Base-by-base conservation (phyloP, 1,140 invertebrate genomes). In the Lamellibrachia luymesi region DNA sequence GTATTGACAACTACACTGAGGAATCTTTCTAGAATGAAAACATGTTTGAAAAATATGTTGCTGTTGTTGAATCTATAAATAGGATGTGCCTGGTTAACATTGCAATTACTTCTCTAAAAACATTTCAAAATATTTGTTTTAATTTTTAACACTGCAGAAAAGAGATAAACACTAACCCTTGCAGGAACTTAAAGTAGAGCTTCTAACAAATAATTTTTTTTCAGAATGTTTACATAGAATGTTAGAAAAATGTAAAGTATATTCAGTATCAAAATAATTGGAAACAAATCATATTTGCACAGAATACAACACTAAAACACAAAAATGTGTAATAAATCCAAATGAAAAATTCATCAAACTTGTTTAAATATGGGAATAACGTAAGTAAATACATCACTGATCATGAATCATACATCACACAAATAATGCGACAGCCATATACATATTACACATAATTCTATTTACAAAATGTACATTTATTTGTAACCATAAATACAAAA, bases 381-480 rank as follows among this genome's bases (percentile, higher is more conserved):
- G 25, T 80, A 80, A 80, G 64, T 80, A 80, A 80, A 80, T 80
- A 80, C 64, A 80, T 6, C 64, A 80, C 64, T 80, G 64, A 80
- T 80, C 7, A 22, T 80, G 64, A 80, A 17, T 22, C 64, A 80
- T 80, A 80, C 64, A 80, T 80, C 64, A 80, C 64, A 80, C 64
- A 80, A 22, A 2, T 17, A 80, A 22, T 80, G 2, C 64, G 25
- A 10, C 64, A 22, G 64, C 64, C 64, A 80, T 80, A 17, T 80
- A 80, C 64, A 80, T 80, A 80, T 80, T 80, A 80, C 13, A 80
- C 64, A 17, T 80, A 80, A 80, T 80, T 80, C 64, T 80, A 80
- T 80, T 80, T 80, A 80, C 64, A 80, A 80, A 80, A 80, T 80
- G 64, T 80, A 80, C 64, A 80, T 80, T 80, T 80, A 80, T 80